Conservation (phyloP, 2,113 vertebrate species). For the Antennarius striatus region DNA sequence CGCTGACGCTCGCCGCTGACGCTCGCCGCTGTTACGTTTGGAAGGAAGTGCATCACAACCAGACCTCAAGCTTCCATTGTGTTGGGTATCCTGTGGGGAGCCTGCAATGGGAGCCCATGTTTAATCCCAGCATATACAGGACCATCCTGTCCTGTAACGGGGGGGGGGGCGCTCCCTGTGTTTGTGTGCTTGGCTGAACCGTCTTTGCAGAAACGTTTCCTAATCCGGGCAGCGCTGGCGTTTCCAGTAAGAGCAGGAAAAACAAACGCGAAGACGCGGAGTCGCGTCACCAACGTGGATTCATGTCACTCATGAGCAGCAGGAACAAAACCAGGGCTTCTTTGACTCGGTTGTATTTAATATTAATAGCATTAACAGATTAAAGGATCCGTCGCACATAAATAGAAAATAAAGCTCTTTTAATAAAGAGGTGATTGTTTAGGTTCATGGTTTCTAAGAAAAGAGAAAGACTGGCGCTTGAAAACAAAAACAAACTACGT, state of each 20-base stretch:
- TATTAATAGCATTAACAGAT: no score
- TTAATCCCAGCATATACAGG: slow-evolving; percentile 64
- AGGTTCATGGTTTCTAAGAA: no score
- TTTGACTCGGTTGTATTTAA: no score
- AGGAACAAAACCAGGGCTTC: no score
- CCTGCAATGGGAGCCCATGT: slow-evolving; percentile 55
- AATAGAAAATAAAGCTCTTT: no score
- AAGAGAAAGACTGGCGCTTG: no score
- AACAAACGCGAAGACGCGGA: neutral
- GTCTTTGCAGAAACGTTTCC: slow-evolving; percentile 26
- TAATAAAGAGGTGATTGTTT: no score
- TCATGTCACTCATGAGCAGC: no score
- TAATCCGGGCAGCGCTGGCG: neutral
- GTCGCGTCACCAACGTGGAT: no score
- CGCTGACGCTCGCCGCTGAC: slow-evolving; percentile 3
- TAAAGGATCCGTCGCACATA: no score
- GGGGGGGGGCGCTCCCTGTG: slow-evolving; percentile 25
- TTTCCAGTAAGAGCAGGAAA: slow-evolving; percentile 23
- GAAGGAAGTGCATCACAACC: slow-evolving; percentile 68
- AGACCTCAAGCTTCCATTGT: slow-evolving; percentile 70
- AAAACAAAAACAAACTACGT: no score
- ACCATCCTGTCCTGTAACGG: slow-evolving; percentile 68
- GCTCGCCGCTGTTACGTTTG: neutral
- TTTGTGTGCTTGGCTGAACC: slow-evolving; percentile 23
- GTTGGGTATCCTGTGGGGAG: slow-evolving; percentile 74